Conservation (phyloP, 2,888 invertebrate genomes). For the Xestia rhomboidea region DNA sequence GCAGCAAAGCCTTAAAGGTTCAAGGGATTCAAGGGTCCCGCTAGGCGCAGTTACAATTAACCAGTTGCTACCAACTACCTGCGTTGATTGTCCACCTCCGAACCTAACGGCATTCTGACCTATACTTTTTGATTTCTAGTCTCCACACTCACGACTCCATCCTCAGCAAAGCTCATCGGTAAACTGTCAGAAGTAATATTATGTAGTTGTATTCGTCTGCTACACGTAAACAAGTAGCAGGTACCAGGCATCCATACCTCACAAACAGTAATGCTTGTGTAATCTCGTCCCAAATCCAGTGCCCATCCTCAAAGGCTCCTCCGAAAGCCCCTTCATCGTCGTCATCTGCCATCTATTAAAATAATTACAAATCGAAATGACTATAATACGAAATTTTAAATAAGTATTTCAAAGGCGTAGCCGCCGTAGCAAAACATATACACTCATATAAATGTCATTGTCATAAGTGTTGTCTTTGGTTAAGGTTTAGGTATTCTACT, state of each 20-base stretch:
- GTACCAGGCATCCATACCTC: conserved; percentile 72
- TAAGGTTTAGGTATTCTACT: not conserved
- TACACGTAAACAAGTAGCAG: not conserved
- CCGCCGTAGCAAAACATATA: not conserved
- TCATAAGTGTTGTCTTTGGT: not conserved
- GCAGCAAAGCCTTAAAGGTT: not conserved
- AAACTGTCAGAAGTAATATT: not conserved
- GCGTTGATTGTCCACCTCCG: no score
- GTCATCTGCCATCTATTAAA: conserved; percentile 81
- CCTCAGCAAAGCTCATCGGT: not conserved
- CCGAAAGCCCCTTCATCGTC: conserved; percentile 83
- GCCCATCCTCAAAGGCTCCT: conserved; percentile 85
- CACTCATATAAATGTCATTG: conserved; percentile 13
- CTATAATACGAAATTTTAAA: conserved; percentile 13
- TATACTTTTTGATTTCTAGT: not conserved
- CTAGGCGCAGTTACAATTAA: not conserved
- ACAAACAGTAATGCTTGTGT: conserved; percentile 76
- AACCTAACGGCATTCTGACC: not conserved
- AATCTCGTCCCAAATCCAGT: conserved; percentile 89
- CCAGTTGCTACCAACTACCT: not conserved
- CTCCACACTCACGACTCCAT: conserved; percentile 1
- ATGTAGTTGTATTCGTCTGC: not conserved
- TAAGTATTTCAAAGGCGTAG: conserved; percentile 2
- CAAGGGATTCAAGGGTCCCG: not conserved
- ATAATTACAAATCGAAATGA: conserved; percentile 26